Evolutionary conservation across 1,140 invertebrate species (phyloP).

Genomic region (Ostrea edulis): DNA sequence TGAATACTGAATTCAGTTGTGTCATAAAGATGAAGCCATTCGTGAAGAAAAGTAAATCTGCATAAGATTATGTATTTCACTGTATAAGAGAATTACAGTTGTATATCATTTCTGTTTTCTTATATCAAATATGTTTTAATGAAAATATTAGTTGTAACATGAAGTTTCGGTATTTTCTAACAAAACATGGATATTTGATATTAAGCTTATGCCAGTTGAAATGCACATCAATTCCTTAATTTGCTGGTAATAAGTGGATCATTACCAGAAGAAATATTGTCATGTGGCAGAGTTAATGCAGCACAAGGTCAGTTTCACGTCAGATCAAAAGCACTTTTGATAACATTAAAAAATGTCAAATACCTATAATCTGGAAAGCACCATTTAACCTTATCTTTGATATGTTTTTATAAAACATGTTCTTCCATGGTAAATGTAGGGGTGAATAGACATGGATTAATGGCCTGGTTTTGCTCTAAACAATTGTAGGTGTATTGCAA

Average conservation of each 20-base stretch:
- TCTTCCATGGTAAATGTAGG: background rate
- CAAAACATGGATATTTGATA: too few species aligned
- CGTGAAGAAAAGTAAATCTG: background rate
- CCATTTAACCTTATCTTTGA: slow-evolving; percentile 27
- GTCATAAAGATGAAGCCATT: background rate
- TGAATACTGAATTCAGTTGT: too few species aligned
- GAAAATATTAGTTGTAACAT: too few species aligned
- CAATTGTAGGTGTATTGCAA: slow-evolving; percentile 26
- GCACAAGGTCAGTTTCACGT: background rate
- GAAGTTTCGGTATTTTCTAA: too few species aligned
- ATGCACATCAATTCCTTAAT: too few species aligned
- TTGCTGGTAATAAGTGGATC: too few species aligned
- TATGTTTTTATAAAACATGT: slow-evolving; percentile 7
- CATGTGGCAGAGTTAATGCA: background rate
- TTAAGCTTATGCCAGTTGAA: too few species aligned
- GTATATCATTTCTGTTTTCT: too few species aligned
- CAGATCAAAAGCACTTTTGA: background rate
- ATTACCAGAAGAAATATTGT: too few species aligned
- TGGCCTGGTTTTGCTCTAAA: background rate
- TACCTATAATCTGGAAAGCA: slow-evolving; percentile 17
- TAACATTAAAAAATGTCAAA: background rate
- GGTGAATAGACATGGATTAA: background rate
- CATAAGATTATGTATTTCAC: background rate
- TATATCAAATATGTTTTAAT: too few species aligned
- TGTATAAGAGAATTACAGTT: too few species aligned